phyloP scores from a whole-genome alignment of 2,797 vertebrate genomes.

The Acanthurus tractus region DNA sequence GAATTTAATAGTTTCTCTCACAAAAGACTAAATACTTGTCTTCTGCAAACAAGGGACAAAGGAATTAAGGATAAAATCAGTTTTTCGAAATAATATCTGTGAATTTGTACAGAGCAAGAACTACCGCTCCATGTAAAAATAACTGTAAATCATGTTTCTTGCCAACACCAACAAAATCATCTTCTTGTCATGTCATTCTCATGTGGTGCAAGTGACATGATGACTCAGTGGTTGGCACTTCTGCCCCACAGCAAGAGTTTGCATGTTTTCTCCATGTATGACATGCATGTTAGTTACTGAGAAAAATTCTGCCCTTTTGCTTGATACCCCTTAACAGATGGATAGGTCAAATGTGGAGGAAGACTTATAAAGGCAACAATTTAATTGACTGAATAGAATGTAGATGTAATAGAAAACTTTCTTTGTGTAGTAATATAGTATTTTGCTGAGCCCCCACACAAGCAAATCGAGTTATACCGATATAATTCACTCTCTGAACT shows the following conservation, averaged over 20 bases:
- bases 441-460: background rate
- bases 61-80: background rate
- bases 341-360: background rate
- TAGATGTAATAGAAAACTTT: no score
- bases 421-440: background rate
- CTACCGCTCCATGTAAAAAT: background rate
- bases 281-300: background rate
- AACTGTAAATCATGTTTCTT: background rate
- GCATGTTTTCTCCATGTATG: conserved; percentile 11
- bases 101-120: background rate
- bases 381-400: background rate
- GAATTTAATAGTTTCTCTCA: background rate
- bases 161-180: background rate
- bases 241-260: background rate
- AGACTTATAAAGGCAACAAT: background rate
- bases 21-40: background rate
- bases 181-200: background rate
- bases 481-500: background rate
- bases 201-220: conserved; percentile 2
- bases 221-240: conserved; percentile 1
- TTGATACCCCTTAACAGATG: background rate
- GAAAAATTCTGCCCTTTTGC: background rate
- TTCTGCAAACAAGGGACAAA: background rate
- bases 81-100: background rate
- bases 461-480: background rate